A percentile compares a stretch with the other conserved stretches of the same genome.
Conservation (phyloP, 2,797 vertebrate genomes). For the Syngnathus acus region DNA sequence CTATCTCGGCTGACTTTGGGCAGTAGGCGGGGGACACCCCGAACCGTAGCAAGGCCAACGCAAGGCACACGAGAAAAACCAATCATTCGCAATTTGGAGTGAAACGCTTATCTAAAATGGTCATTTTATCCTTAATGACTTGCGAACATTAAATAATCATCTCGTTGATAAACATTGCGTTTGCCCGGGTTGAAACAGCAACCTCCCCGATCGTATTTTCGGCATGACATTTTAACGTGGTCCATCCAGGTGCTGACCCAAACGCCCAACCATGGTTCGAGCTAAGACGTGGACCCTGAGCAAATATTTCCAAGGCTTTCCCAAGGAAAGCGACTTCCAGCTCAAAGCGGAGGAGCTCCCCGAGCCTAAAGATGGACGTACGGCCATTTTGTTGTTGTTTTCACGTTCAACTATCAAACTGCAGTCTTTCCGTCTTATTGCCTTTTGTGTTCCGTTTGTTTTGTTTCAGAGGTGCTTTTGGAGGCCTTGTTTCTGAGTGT, state of each 20-base stretch:
- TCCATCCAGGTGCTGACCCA: background rate
- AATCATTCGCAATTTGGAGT: no score
- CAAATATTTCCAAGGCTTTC: conserved; percentile 79
- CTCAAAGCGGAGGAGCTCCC: conserved; percentile 74
- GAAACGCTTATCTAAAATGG: no score
- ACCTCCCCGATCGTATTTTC: background rate
- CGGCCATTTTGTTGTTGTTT: background rate
- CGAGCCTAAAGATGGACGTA: conserved; percentile 80
- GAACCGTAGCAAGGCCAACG: no score
- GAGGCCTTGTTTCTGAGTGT: conserved; percentile 84
- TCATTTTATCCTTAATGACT: no score
- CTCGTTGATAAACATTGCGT: no score
- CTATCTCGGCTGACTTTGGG: no score
- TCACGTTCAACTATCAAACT: background rate
- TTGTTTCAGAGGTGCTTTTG: conserved; percentile 79
- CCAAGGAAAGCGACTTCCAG: conserved; percentile 76
- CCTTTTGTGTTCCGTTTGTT: background rate
- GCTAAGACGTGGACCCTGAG: conserved; percentile 77
- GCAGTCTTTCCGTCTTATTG: background rate
- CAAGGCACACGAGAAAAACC: no score
- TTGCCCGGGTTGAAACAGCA: no score
- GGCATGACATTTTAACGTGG: background rate
- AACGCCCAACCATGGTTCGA: conserved; percentile 65
- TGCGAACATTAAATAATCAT: no score
- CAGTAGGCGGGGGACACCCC: no score